These are phyloP conservation scores for Nipponacmea schrenckii DNA, from an alignment of 2,888 invertebrate genomes.

Conservation along the genomic window DNA sequence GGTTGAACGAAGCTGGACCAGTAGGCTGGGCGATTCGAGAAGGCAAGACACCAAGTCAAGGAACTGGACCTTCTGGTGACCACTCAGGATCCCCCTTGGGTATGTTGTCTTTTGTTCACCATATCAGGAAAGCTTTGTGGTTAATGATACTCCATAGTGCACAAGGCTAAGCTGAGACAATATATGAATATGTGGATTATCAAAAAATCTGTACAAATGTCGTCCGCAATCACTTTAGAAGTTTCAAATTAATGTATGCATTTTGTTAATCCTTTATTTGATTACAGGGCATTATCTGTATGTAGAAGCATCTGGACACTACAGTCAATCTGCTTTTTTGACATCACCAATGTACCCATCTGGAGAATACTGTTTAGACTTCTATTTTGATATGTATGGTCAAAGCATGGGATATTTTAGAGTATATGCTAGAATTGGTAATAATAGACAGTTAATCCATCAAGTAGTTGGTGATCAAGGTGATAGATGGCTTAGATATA, in stretches of 20 bases:
- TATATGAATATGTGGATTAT: too few relatives aligned
- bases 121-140: neutral
- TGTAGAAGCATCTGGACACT: conserved; percentile 46
- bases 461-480: conserved; percentile 39
- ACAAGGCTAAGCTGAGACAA: too few relatives aligned
- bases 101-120: conserved; percentile 13
- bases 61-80: conserved; percentile 50
- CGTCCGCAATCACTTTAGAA: too few relatives aligned
- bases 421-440: conserved; percentile 33
- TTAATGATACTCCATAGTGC: neutral
- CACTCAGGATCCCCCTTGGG: conserved; percentile 41
- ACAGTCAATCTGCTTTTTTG: conserved; percentile 35
- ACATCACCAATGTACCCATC: conserved; percentile 36
- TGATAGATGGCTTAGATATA: conserved; percentile 34
- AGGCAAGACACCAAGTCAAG: conserved; percentile 41
- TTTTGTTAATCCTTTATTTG: neutral
- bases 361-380: conserved; percentile 50
- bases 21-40: conserved; percentile 41
- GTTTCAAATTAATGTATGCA: too few relatives aligned
- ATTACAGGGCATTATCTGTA: conserved; percentile 51
- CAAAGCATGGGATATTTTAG: conserved; percentile 40
- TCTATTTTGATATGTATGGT: conserved; percentile 56
- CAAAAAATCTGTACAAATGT: too few relatives aligned
- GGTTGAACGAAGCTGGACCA: conserved; percentile 37
- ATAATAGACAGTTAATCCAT: conserved; percentile 10